A percentile compares a stretch with the other conserved stretches of the same genome.
phyloP scores from a whole-genome alignment of 2,797 vertebrate species.

The Melanotaenia parkinsoni region DNA sequence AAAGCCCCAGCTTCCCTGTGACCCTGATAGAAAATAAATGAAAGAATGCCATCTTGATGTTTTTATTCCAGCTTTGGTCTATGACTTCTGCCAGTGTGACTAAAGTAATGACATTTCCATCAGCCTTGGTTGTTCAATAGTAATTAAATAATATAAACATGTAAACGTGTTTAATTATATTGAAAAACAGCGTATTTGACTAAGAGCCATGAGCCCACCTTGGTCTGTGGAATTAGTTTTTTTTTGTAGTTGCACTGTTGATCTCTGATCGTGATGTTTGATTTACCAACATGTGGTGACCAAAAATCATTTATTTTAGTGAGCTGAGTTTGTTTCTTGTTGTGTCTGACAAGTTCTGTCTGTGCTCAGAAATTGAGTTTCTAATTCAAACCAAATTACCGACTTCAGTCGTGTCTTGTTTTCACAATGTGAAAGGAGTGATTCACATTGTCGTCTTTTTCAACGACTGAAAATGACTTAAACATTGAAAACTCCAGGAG shows the following conservation, averaged over 20 bases:
- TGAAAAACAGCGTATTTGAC: too few relatives aligned
- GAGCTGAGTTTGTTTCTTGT: slow-evolving; percentile 6
- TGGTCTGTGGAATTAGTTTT: background rate
- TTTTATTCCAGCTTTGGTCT: background rate
- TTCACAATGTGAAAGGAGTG: slow-evolving; percentile 25
- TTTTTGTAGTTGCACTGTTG: background rate
- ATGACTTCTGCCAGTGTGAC: background rate
- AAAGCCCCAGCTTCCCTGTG: too few relatives aligned
- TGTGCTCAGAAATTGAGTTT: slow-evolving; percentile 18
- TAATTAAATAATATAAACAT: too few relatives aligned
- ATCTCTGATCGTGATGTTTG: slow-evolving; percentile 2
- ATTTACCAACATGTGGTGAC: background rate
- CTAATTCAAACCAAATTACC: slow-evolving; percentile 32
- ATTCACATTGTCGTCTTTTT: slow-evolving; percentile 31
- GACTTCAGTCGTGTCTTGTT: slow-evolving; percentile 47
- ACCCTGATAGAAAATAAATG: too few relatives aligned
- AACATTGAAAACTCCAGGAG: slow-evolving; percentile 42
- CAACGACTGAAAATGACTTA: slow-evolving; percentile 51
- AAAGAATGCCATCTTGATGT: background rate
- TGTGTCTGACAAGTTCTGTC: slow-evolving; percentile 15
- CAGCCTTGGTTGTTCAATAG: background rate
- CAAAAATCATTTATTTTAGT: background rate
- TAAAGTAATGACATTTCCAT: background rate
- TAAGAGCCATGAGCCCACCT: background rate
- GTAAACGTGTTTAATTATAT: too few relatives aligned